Evolutionary conservation across 2,888 invertebrate species (phyloP), one percentile per base, ranked within the genome.

Genomic region (Epinotia bilunana): DNA sequence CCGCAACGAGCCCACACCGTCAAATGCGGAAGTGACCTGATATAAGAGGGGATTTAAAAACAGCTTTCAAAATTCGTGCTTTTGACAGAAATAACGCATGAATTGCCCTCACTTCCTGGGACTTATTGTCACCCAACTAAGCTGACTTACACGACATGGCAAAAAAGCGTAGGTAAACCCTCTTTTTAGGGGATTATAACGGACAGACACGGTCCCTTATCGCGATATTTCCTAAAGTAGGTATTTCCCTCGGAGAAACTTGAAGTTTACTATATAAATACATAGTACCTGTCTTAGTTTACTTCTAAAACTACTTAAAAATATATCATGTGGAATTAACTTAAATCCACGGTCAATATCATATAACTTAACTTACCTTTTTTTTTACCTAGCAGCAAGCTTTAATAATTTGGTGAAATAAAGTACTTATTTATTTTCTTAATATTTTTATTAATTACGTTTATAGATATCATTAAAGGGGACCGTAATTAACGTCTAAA

Each of bases 61-160:
- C 20, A 20, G 63, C 16, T 64, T 28, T n/a, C 11, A 13, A n/a
- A 68, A 43, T 13, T 58, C 20, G 57, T 57, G 9, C 20, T 43
- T 28, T 11, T n/a, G 23, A 20, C 23, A 20, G 43, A 60, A 60
- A 46, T 13, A 70, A 74, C 64, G 64, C 58, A 23, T 64, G 28
- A 60, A 60, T 63, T 53, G 70, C 49, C 28, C 39, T 64, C 53
- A 64, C 70, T 65, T 74, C 18, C 64, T 63, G 9, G 12, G 39
- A 53, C 70, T 64, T 65, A 70, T 65, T 70, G 58, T 70, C 74
- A 58, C 58, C 67, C 64, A 16, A 60, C 74, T 70, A 64, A 74
- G 64, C 74, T 74, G 74, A 74, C 74, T 70, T 60, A 60, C 64
- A 65, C 74, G 60, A 70, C 71, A 71, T 68, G 67, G 73, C 68